Evolutionary conservation across 2,113 vertebrate species (phyloP).

Genomic region (Ctenomys sociabilis): DNA sequence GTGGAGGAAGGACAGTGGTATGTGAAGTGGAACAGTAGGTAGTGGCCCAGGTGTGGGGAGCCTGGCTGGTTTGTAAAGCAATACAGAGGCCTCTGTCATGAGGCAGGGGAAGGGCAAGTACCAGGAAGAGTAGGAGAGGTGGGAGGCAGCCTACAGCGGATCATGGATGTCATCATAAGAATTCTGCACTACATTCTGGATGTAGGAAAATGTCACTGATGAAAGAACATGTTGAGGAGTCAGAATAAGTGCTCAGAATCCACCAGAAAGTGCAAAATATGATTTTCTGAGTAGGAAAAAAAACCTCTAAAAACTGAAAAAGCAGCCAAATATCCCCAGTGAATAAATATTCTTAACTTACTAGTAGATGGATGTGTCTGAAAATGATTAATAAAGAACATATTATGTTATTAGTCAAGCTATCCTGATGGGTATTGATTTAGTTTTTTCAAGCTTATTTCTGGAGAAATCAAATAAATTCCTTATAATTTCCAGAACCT

Average conservation of each 20-base stretch:
- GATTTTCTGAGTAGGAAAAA: neutral
- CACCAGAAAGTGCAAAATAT: neutral
- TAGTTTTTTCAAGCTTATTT: slow-evolving; percentile 61
- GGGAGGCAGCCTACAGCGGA: neutral
- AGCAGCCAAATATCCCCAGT: neutral
- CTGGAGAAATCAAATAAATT: slow-evolving; percentile 55
- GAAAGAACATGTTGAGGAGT: neutral
- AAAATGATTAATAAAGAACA: slow-evolving; percentile 73
- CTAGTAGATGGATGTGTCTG: slow-evolving; percentile 58
- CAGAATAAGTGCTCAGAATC: slow-evolving; percentile 3
- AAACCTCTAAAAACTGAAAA: neutral
- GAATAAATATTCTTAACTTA: slow-evolving; percentile 61
- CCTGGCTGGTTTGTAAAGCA: neutral
- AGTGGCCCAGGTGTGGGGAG: neutral
- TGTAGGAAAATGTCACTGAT: slow-evolving; percentile 8
- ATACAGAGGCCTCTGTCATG: neutral
- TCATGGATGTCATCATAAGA: neutral
- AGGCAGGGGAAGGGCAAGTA: neutral
- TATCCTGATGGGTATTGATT: slow-evolving; percentile 62
- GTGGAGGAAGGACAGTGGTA: neutral
- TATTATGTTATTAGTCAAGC: slow-evolving; percentile 45
- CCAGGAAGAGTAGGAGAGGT: neutral
- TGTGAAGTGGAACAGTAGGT: neutral
- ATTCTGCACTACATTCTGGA: slow-evolving; percentile 18
- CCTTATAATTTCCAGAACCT: slow-evolving; percentile 53